Base-by-base conservation (phyloP, 1,140 invertebrate species). In the Aphelinus atriplicis region DNA sequence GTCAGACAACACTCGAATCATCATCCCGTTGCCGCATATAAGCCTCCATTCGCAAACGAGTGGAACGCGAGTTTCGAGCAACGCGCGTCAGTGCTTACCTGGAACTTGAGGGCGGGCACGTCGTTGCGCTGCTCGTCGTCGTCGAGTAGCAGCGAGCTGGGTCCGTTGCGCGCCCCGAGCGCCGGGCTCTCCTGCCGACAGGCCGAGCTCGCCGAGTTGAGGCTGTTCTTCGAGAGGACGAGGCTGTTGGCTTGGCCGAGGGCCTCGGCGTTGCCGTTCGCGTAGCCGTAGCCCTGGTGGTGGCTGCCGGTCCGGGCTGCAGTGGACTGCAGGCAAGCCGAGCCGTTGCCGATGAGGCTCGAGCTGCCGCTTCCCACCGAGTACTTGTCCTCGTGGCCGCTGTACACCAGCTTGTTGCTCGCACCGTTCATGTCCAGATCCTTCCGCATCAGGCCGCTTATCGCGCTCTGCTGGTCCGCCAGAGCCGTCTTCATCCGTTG, bases 401-500 rank as follows among this genome's bases (percentile, higher is more conserved):
- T 2, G 9, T 26, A 26, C 26, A 26, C 26, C 26, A 62, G 58
- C 7, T 68, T 67, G n/a, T 77, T 79, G 64, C 74, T 80, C n/a
- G 81, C 4, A 51, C 81, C 81, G 46, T 81, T 86, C 4, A 82
- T 9, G 53, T 86, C 85, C 0, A 86, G 50, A 45, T 87, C 86
- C 46, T 88, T 88, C 63, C 84, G 84, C 3, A 81, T 79, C 4
- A 80, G 62, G 7, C 75, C 80, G 63, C 81, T 85, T 2, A 68
- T 68, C 1, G 61, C 51, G 2, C 76, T 68, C 53, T 88, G 88
- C 47, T 90, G 88, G 64, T 91, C 90, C 1, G 88, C 85, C 60
- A 91, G 84, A 0, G 90, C 85, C 7, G 87, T 91, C 81, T 93
- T 93, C 64, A 92, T 89, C 73, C 92, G 87, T 45, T 91, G 91